Conservation (phyloP, 2,888 invertebrate genomes). For the Sycophila texana region DNA sequence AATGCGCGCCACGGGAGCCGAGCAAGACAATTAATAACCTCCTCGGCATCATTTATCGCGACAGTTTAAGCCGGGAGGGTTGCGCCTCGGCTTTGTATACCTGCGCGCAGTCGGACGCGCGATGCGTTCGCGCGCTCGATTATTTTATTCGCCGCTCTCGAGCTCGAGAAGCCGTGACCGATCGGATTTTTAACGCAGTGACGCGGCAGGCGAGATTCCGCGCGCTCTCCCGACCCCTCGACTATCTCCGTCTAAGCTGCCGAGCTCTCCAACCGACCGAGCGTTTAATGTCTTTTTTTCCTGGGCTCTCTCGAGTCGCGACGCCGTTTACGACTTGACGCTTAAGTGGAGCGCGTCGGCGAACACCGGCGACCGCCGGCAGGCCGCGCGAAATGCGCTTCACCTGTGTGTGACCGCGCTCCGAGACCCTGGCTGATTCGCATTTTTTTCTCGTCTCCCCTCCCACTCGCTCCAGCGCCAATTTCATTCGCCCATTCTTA, state of each 20-base stretch:
- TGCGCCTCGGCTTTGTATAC: neutral
- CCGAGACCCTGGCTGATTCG: conserved; percentile 46
- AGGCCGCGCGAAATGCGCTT: conserved; percentile 8
- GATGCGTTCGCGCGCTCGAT: conserved; percentile 21
- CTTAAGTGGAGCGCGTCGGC: conserved; percentile 54
- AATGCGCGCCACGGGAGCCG: conserved; percentile 53
- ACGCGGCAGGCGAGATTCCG: conserved; percentile 42
- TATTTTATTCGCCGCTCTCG: conserved; percentile 18
- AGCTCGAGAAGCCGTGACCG: conserved; percentile 71
- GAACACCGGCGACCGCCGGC: neutral
- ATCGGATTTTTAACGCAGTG: conserved; percentile 73
- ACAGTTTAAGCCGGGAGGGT: conserved; percentile 70
- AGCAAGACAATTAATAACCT: conserved; percentile 74
- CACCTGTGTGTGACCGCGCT: conserved; percentile 43
- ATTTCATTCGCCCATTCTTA: conserved; percentile 30
- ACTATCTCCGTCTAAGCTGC: too few relatives aligned
- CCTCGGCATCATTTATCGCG: conserved; percentile 75
- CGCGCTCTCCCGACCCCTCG: neutral
- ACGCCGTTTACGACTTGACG: conserved; percentile 54
- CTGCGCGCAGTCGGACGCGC: neutral
- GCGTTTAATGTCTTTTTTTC: conserved; percentile 53
- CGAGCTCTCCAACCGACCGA: conserved; percentile 7
- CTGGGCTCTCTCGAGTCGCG: conserved; percentile 30
- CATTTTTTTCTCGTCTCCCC: conserved; percentile 26
- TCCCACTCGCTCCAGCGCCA: neutral